These are phyloP conservation scores for Condylostylus longicornis DNA, from an alignment of 1,140 invertebrate species.

Conservation along the genomic window DNA sequence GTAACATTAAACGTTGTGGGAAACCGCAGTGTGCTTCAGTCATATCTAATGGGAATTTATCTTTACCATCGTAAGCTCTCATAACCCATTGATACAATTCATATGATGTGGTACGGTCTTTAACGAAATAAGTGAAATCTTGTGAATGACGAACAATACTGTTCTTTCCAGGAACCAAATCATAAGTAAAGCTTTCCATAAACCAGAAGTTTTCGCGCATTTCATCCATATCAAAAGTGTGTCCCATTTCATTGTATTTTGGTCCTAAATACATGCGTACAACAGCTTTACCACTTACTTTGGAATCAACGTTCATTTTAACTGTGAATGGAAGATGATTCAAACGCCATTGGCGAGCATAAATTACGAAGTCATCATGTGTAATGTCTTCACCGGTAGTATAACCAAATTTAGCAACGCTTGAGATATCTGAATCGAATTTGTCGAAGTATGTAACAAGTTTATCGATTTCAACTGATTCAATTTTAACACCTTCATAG, in stretches of 20 bases:
- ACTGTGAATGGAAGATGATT: conserved; percentile 50
- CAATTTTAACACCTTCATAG: conserved; percentile 39
- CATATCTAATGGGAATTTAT: conserved; percentile 29
- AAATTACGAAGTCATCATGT: conserved; percentile 20
- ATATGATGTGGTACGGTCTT: conserved; percentile 44
- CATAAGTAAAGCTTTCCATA: conserved; percentile 51
- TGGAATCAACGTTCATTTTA: conserved; percentile 34
- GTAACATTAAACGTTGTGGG: conserved; percentile 43
- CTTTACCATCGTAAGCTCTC: conserved; percentile 29
- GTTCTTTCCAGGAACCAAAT: conserved; percentile 48
- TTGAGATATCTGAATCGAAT: conserved; percentile 48
- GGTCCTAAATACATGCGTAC: conserved; percentile 43
- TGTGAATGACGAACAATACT: conserved; percentile 47
- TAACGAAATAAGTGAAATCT: conserved; percentile 44
- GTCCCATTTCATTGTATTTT: conserved; percentile 38
- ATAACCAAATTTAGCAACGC: conserved; percentile 37
- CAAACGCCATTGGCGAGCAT: conserved; percentile 35
- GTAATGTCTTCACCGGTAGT: conserved; percentile 29
- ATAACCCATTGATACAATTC: conserved; percentile 34
- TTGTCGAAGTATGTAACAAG: conserved; percentile 57
- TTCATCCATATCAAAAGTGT: conserved; percentile 39
- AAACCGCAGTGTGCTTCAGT: conserved; percentile 35
- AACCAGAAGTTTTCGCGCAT: conserved; percentile 47
- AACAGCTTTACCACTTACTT: conserved; percentile 34
- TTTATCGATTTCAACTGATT: conserved; percentile 39